phyloP scores from a whole-genome alignment of 2,888 invertebrate genomes.

The Didymodactylos carnosus region DNA sequence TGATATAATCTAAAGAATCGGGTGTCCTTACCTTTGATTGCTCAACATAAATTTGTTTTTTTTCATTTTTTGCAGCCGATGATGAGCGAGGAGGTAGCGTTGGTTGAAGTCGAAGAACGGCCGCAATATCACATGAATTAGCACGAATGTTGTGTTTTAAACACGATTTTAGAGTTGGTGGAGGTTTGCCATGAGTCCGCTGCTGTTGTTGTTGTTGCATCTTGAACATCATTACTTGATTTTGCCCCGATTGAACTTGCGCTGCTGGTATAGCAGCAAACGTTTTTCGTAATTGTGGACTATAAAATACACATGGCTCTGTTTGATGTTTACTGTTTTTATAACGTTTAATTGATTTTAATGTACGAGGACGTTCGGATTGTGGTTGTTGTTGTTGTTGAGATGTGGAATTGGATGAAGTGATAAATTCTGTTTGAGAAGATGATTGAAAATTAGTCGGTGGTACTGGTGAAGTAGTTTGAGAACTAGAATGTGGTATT shows the following conservation, averaged over 20 bases:
- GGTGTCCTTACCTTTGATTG: too few species aligned
- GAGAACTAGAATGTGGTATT: neutral
- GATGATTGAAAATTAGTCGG: neutral
- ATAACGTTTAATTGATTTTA: neutral
- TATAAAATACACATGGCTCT: neutral
- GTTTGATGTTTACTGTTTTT: neutral
- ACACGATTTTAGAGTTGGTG: neutral
- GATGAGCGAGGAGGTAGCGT: too few species aligned
- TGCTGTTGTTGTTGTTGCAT: neutral
- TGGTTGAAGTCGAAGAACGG: too few species aligned
- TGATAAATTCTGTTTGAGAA: neutral
- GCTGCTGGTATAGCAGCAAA: neutral
- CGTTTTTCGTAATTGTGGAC: neutral
- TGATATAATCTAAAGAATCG: too few species aligned
- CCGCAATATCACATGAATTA: neutral
- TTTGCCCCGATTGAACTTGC: neutral
- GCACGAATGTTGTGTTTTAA: neutral
- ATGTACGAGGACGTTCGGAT: neutral
- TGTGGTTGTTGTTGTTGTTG: neutral
- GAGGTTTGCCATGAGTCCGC: too few species aligned
- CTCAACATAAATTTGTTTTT: too few species aligned
- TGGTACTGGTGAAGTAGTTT: neutral
- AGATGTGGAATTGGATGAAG: neutral
- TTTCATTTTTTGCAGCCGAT: too few species aligned
- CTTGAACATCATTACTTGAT: neutral